Evolutionary conservation across 1,140 invertebrate species (phyloP), one percentile per base, ranked within the genome.

Genomic region (Diachasma alloeum): DNA sequence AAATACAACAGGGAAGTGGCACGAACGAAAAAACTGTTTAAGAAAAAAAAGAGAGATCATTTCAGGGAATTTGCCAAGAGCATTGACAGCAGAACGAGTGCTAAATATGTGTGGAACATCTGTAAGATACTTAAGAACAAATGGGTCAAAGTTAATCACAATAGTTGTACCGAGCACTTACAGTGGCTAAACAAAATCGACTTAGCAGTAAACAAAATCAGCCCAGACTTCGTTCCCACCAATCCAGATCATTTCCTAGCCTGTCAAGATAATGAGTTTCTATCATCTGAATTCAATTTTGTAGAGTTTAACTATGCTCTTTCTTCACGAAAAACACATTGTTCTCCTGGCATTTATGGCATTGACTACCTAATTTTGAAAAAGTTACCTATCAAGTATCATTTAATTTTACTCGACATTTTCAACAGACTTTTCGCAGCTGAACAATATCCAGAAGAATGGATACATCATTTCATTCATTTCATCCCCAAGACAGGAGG

Each of bases 91-190:
- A 56, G 22, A 39, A 19, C n/a, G 1, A 42, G 71, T 59, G 17
- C 17, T 9, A 17, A 5, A 9, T 72, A 76, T 13, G 67, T 79
- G 13, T 79, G 68, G 72, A 76, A 75, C 13, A 79, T 31, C 17
- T 79, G 66, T 13, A 79, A 71, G 59, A 67, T 79, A 13, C 72
- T 79, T 17, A 79, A 71, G 24, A 79, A 76, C 48, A 42, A 46
- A 56, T 76, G 63, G 71, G 24, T 67, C 5, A 76, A 76, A 73
- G 36, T 73, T 4, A 46, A 15, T 8, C 4, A 22, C 15, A 17
- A 46, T 4, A 37, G 9, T 10, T n/a, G n/a, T n/a, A n/a, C 39
- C 8, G 42, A 70, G 26, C 11, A 72, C 10, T 8, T 72, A 2
- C 70, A 72, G 13, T 31, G 11, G n/a, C 0, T 0, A 15, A 24